A percentile compares a stretch with the other conserved stretches of the same genome.
Evolutionary conservation across 2,888 invertebrate genomes (phyloP).

Genomic region (Cantharis nigra): DNA sequence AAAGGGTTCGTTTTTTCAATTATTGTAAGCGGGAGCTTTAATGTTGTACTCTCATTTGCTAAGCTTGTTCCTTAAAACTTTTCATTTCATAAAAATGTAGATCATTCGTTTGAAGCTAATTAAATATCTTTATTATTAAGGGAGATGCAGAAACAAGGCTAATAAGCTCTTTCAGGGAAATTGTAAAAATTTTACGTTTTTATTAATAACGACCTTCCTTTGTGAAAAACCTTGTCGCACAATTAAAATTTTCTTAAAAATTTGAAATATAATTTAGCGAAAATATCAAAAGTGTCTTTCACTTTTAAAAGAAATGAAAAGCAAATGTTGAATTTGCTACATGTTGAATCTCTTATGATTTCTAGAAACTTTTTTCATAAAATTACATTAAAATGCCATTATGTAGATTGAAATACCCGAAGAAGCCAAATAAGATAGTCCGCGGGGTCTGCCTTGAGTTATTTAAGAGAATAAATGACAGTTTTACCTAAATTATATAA

Average conservation of each 20-base stretch:
- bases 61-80: conserved; percentile 8
- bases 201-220: neutral
- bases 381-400: conserved; percentile 38
- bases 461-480: conserved; percentile 28
- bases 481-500: conserved; percentile 2
- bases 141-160: neutral
- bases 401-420: conserved; percentile 34
- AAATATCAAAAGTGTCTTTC: neutral
- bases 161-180: neutral
- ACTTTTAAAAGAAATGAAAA: neutral
- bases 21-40: conserved; percentile 3
- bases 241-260: neutral
- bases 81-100: conserved; percentile 6
- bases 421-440: conserved; percentile 27
- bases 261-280: neutral
- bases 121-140: neutral
- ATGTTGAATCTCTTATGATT: conserved; percentile 30
- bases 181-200: neutral
- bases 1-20: conserved; percentile 17
- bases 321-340: conserved; percentile 16
- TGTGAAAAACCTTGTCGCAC: neutral
- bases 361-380: conserved; percentile 23
- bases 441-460: conserved; percentile 21
- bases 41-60: conserved; percentile 14
- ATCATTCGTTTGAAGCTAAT: neutral